Evolutionary conservation across 1,140 invertebrate genomes (phyloP).

Genomic region (Magallana ariakensis): DNA sequence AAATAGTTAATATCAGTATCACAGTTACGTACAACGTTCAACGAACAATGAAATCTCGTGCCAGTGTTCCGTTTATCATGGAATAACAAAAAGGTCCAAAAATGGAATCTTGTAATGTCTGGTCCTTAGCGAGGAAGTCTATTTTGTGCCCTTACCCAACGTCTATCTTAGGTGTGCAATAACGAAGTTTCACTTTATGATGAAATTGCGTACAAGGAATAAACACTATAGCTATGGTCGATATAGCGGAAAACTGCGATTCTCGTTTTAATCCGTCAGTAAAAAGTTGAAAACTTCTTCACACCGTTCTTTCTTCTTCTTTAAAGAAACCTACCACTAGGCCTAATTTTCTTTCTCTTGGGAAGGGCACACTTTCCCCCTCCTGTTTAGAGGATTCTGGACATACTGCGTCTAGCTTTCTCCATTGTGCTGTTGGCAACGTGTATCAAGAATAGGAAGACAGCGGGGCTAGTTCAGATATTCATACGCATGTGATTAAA

Average conservation of each 20-base stretch:
- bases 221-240: background rate
- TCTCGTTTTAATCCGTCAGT: background rate
- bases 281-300: constrained; percentile 35
- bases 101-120: background rate
- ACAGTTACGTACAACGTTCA: constrained; percentile 14
- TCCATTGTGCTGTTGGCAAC: constrained; percentile 61
- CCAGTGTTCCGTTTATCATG: background rate
- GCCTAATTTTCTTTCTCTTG: constrained; percentile 54
- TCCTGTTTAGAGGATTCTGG: constrained; percentile 50
- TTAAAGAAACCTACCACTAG: constrained; percentile 42
- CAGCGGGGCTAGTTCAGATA: background rate
- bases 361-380: constrained; percentile 59
- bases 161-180: constrained; percentile 34
- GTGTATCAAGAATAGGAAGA: constrained; percentile 43
- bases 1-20: background rate
- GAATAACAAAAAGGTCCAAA: constrained; percentile 17
- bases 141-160: constrained; percentile 38
- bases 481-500: background rate
- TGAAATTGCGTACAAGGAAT: constrained; percentile 41
- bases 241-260: constrained; percentile 20
- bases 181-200: constrained; percentile 33
- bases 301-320: constrained; percentile 18
- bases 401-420: constrained; percentile 36
- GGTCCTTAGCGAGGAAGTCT: background rate
- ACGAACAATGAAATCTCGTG: constrained; percentile 38